phyloP scores from a whole-genome alignment of 1,140 invertebrate genomes.

The Trialeurodes vaporariorum region DNA sequence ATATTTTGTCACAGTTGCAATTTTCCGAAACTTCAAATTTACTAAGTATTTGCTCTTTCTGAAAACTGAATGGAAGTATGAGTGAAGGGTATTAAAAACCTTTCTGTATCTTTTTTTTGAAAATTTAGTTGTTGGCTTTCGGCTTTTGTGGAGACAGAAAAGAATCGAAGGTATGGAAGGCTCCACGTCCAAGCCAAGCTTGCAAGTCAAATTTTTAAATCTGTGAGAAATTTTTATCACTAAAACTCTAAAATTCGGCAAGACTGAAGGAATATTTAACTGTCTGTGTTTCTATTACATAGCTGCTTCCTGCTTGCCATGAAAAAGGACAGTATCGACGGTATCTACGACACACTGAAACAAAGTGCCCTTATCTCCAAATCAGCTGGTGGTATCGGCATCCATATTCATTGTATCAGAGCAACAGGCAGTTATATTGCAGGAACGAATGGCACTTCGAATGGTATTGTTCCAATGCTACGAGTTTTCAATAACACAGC shows the following conservation, averaged over 20 bases:
- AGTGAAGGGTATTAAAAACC: neutral
- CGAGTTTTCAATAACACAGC: conserved; percentile 94
- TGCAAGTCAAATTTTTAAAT: too few relatives aligned
- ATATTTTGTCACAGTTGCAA: too few relatives aligned
- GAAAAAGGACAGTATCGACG: conserved; percentile 93
- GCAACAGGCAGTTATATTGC: conserved; percentile 83
- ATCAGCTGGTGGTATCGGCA: conserved; percentile 91
- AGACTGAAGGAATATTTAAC: too few relatives aligned
- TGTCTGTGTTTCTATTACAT: too few relatives aligned
- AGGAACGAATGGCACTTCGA: conserved; percentile 90
- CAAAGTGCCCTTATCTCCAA: conserved; percentile 96
- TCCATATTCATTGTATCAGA: conserved; percentile 94
- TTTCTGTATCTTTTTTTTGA: conserved; percentile 8
- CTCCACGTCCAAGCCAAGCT: too few relatives aligned
- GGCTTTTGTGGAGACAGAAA: too few relatives aligned
- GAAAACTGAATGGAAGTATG: neutral
- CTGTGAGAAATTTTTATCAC: too few relatives aligned
- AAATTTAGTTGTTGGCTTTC: conserved; percentile 8
- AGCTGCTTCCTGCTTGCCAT: conserved; percentile 93
- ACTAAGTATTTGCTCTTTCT: too few relatives aligned
- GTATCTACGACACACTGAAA: conserved; percentile 92
- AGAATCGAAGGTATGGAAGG: too few relatives aligned
- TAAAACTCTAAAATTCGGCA: too few relatives aligned
- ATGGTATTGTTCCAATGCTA: conserved; percentile 96
- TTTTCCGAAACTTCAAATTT: too few relatives aligned